Base-by-base conservation (phyloP, 2,888 invertebrate species). In the Gymnocheta viridis region DNA sequence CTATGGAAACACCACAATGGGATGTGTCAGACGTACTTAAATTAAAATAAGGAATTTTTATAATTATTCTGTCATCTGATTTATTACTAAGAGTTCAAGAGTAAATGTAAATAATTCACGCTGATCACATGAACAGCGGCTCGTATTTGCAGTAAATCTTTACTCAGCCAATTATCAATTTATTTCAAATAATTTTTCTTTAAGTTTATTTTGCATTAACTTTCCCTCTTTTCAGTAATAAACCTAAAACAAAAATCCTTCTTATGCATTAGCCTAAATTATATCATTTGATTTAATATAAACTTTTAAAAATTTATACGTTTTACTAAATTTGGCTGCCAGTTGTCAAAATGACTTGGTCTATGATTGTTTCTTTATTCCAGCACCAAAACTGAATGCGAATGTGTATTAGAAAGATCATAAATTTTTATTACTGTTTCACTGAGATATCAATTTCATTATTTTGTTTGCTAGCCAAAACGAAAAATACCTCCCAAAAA, bases 351-450 rank as follows among this genome's bases (percentile, higher is more conserved):
- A 64, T 66, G 19, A 47, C 51, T 67, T 72, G 54, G 70, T 67
- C 77, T 47, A 7, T 56, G 24, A 32, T 19, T 44, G 14, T 64
- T 64, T 41, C 17, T 24, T 35, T 51, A n/a, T 44, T 19, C 32
- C 58, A 58, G 7, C n/a, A 19, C 22, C 17, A 70, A 35, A 41
- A 74, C 44, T 35, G 64, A 74, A 79, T 70, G 82, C 70, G 64
- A 69, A 78, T 70, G 64, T 66, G 27, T 60, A 41, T 58, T 60
- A 67, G 58, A 38, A 67, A 72, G 79, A 80, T 76, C 70, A 83
- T 83, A 83, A 79, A 83, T 70, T 83, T 83, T 83, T 80, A 83
- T 83, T 83, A 83, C 83, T 83, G 72, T 80, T 83, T 76, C 54
- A 72, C 83, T 32, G 19, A 73, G 82, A 76, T 76, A 80, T 76